Evolutionary conservation across 2,888 invertebrate genomes (phyloP), one percentile per base, ranked within the genome.

Genomic region (Hirtodrosophila histrioides): DNA sequence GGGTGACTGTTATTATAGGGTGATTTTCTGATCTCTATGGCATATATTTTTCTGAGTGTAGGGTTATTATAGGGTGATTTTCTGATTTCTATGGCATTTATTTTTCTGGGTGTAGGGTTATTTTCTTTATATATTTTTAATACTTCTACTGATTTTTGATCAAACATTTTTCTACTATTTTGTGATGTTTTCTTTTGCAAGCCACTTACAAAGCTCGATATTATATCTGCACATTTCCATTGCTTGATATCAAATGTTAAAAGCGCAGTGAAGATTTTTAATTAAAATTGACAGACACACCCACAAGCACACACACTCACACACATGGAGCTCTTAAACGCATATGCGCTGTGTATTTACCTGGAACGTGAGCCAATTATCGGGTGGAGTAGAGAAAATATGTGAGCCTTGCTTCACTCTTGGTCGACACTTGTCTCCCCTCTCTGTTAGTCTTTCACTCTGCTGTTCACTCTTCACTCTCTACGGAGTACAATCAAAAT

Each of bases 321-420:
- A 36, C 23, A 36, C 5, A 27, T 27, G 27, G 44, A 53, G 55
- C 45, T 49, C 54, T 46, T 31, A 29, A 45, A 70, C 61, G 67
- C 87, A 87, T 87, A 80, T 80, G 88, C 72, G 70, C 63, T 58
- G 43, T 62, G 84, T 86, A 48, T 87, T 83, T 86, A 81, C 88
- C 81, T 88, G 88, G 58, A 79, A 81, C 88, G 88, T 82, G 88
- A 82, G 87, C 88, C 88, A 83, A 83, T 88, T 88, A 83, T 88
- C 68, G 60, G 45, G 27, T 49, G 41, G 51, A 50, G 53, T 24
- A 45, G 45, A 58, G 54, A 62, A 67, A 51, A 58, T 46, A 51
- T 54, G 69, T 33, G 39, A 69, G 35, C 17, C 54, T 45, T n/a
- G 24, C 53, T 54, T 67, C 44, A 37, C 49, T 60, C 35, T 40